These are phyloP conservation scores for Halyomorpha halys DNA, from an alignment of 1,140 invertebrate genomes.

Conservation along the genomic window DNA sequence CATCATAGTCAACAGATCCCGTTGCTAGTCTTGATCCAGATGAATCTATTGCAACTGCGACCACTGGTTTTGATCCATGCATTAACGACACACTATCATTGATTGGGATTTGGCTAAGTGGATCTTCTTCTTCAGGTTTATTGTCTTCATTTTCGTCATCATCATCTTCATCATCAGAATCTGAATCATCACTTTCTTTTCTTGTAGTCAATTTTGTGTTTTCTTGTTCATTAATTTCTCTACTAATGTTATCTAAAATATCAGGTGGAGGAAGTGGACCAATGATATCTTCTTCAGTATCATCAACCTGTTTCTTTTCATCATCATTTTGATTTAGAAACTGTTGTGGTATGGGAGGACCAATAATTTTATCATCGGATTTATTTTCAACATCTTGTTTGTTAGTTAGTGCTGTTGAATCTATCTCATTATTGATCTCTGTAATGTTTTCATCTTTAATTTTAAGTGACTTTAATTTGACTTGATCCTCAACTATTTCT, in stretches of 20 bases:
- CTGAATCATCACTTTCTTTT: conserved; percentile 32
- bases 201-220: conserved; percentile 21
- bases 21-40: conserved; percentile 84
- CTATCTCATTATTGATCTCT: too few species aligned
- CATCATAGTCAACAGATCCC: conserved; percentile 91
- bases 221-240: background rate
- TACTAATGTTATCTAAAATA: background rate
- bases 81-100: conserved; percentile 70
- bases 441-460: too few species aligned
- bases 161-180: conserved; percentile 33
- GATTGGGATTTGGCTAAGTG: conserved; percentile 59
- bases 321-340: conserved; percentile 4
- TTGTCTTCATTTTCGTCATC: conserved; percentile 40
- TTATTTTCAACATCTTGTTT: background rate
- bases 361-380: conserved; percentile 12
- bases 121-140: conserved; percentile 44
- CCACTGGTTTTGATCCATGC: conserved; percentile 77
- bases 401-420: too few species aligned
- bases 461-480: too few species aligned
- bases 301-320: background rate
- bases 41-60: conserved; percentile 80
- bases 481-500: background rate
- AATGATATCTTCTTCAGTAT: conserved; percentile 22
- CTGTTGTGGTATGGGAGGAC: conserved; percentile 20
- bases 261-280: conserved; percentile 25